Evolutionary conservation across 2,113 vertebrate species (phyloP), one percentile per base, ranked within the genome.

Genomic region (Dasyprocta punctata): DNA sequence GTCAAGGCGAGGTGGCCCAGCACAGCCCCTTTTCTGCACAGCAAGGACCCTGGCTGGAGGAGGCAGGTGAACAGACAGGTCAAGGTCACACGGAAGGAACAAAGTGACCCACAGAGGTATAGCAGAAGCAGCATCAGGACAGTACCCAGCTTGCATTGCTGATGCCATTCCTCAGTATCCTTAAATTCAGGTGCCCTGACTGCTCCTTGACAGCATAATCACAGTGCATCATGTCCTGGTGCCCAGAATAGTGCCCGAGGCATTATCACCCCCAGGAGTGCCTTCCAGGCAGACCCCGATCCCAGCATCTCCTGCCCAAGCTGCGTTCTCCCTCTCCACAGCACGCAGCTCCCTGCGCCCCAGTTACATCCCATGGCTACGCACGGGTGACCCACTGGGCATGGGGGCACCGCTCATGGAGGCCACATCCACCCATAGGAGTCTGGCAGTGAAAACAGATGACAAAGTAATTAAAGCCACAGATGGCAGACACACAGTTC

Each of bases 351-450:
- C 69, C 69, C 41, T 41, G n/a, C n/a, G n/a, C n/a, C n/a, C n/a
- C n/a, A n/a, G 41, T 2, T 33, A 33, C 24, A 4, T 49, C 4
- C 13, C 0, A 0, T 0, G 28, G 60, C 77, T 9, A 36, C 36
- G 26, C 3, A 0, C 16, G 0, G 33, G 30, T 7, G 20, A 14
- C 81, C 33, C 0, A 1, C 78, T 13, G 4, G 1, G 54, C n/a
- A 30, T 17, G 2, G 41, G 41, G 41, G 73, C 5, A 16, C 41
- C 13, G 12, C 73, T 47, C 24, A 14, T 14, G 24, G 73, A 77
- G 24, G 41, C 73, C 73, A 44, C 73, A 28, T 44, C 7, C 9
- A 58, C 12, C 30, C 73, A 47, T 44, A 41, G 61, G 33, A 80
- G 20, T 56, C 58, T 30, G 69, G 90, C 60, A 24, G 13, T 92